A percentile compares a stretch with the other conserved stretches of the same genome.
Evolutionary conservation across 1,140 invertebrate species (phyloP).

Genomic region (Heterodera schachtii): DNA sequence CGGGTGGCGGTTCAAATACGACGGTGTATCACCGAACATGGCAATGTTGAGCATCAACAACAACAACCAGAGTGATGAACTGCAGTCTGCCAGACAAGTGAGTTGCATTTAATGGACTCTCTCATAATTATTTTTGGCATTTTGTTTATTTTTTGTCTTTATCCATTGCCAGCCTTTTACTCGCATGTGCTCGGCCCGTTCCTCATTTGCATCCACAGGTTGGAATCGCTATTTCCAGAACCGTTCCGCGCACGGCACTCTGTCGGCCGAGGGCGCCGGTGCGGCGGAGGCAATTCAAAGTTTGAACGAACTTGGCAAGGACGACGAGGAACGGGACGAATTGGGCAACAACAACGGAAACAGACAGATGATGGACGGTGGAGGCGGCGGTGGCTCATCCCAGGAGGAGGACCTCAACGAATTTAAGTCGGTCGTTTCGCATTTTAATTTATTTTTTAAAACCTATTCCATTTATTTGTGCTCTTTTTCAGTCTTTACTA

Average conservation of each 20-base stretch:
- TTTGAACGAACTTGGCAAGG: constrained; percentile 47
- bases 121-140: neutral
- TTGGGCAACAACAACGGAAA: neutral
- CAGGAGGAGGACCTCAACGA: constrained; percentile 9
- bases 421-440: constrained; percentile 18
- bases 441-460: neutral
- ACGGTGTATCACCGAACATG: constrained; percentile 44
- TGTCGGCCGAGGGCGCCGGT: constrained; percentile 18
- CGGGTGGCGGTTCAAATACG: constrained; percentile 52
- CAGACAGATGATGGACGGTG: too few relatives aligned
- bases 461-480: constrained; percentile 1
- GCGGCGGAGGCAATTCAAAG: constrained; percentile 15
- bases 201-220: constrained; percentile 51
- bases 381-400: too few relatives aligned
- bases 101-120: too few relatives aligned
- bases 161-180: constrained; percentile 43
- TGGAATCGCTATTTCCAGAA: constrained; percentile 53
- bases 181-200: constrained; percentile 50
- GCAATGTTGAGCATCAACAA: constrained; percentile 41
- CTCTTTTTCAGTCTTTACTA: constrained; percentile 41
- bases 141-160: constrained; percentile 10
- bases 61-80: constrained; percentile 38
- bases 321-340: constrained; percentile 31
- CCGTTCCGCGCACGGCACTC: constrained; percentile 52
- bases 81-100: constrained; percentile 44